Evolutionary conservation across 2,113 vertebrate species (phyloP).

Genomic region (Neogale vison): DNA sequence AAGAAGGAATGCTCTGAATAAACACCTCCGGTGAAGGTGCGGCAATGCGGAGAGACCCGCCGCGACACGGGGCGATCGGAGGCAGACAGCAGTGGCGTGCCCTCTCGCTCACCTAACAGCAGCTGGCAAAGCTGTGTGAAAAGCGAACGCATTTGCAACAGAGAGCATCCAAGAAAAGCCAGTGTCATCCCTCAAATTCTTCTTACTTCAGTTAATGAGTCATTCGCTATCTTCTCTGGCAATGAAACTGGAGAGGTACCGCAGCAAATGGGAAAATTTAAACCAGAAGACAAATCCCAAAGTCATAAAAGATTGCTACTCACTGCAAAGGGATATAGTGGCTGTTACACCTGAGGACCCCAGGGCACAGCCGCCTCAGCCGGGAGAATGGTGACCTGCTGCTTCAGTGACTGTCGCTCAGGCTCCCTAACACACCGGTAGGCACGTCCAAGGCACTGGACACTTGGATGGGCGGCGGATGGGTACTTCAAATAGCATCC

Average conservation of each 20-base stretch:
- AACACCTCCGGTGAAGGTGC: neutral
- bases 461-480: neutral
- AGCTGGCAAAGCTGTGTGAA: neutral
- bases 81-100: neutral
- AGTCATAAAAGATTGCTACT: neutral
- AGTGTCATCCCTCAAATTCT: neutral
- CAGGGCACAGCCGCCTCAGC: neutral
- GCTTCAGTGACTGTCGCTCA: neutral
- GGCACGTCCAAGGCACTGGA: neutral
- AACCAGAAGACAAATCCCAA: neutral
- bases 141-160: neutral
- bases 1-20: neutral
- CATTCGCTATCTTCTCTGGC: neutral
- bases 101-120: neutral
- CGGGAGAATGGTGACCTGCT: neutral
- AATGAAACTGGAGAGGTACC: no score
- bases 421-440: neutral
- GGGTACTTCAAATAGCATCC: neutral
- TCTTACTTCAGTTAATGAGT: no score
- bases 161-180: neutral
- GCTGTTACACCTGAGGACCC: rapidly evolving
- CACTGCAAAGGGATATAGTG: no score
- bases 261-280: no score
- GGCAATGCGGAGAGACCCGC: neutral
- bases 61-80: no score